These are phyloP conservation scores for Octonoba sinensis DNA, from an alignment of 2,888 invertebrate species.

Conservation along the genomic window DNA sequence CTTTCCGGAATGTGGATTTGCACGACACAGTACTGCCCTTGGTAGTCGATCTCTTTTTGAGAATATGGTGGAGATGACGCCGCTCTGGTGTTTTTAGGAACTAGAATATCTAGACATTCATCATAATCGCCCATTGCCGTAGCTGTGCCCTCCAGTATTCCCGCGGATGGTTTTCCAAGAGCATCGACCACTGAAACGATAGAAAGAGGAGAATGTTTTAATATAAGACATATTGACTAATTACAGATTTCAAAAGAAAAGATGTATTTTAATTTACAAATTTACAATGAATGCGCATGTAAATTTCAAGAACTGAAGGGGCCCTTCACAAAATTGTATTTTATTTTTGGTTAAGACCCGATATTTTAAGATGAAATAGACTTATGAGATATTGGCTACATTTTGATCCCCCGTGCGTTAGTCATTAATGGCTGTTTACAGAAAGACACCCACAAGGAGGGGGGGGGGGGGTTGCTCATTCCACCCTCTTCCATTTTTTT, in stretches of 20 bases:
- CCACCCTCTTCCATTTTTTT: no score
- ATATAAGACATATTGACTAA: neutral
- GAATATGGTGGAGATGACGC: conserved; percentile 29
- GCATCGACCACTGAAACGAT: conserved; percentile 46
- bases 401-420: no score
- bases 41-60: conserved; percentile 31
- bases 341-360: no score
- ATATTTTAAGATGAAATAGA: no score
- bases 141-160: conserved; percentile 44
- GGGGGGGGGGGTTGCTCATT: no score
- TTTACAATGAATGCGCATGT: no score
- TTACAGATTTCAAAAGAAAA: neutral
- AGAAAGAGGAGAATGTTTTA: neutral
- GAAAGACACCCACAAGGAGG: no score
- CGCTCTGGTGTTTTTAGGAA: conserved; percentile 22
- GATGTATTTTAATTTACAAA: no score
- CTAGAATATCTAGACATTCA: conserved; percentile 47
- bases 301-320: no score
- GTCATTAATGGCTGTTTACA: no score
- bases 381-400: no score
- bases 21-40: conserved; percentile 47
- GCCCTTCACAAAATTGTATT: no score
- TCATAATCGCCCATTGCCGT: conserved; percentile 54
- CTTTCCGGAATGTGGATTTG: conserved; percentile 44
- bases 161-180: conserved; percentile 51